Percentiles rank a stretch among this genome's conserved stretches.
phyloP scores from a whole-genome alignment of 2,888 invertebrate species.

The Bruchidius siliquastri region DNA sequence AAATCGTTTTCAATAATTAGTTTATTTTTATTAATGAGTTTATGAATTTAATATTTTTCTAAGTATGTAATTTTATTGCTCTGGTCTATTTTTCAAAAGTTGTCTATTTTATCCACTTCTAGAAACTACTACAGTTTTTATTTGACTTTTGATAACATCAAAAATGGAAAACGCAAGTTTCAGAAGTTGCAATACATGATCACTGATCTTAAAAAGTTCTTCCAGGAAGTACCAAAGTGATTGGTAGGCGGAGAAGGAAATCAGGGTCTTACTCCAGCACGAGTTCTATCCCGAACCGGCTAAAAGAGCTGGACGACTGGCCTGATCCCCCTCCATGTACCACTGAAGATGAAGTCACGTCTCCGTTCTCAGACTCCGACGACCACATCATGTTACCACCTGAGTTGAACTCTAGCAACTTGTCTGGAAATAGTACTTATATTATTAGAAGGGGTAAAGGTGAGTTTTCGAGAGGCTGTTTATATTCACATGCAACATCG shows the following conservation, averaged over 20 bases:
- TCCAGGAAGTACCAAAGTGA: slow-evolving; percentile 41
- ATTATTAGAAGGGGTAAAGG: slow-evolving; percentile 66
- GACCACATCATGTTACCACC: slow-evolving; percentile 39
- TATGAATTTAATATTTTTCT: no score
- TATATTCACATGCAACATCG: not conserved
- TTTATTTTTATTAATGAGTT: no score
- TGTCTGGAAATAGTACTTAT: slow-evolving; percentile 70
- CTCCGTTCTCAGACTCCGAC: slow-evolving; percentile 64
- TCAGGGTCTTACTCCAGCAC: slow-evolving; percentile 60
- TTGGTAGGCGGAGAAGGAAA: slow-evolving; percentile 36
- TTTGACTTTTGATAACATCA: no score
- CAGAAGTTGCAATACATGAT: slow-evolving; percentile 60
- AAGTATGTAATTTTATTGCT: no score
- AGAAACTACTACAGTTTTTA: no score
- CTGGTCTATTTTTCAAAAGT: no score
- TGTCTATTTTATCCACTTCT: no score
- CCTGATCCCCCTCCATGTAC: slow-evolving; percentile 68
- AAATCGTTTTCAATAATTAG: no score
- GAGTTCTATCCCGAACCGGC: slow-evolving; percentile 66
- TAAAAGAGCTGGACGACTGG: slow-evolving; percentile 69
- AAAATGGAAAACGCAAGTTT: no score
- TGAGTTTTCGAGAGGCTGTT: not conserved
- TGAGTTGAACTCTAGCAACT: slow-evolving; percentile 45
- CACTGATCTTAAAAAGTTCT: slow-evolving; percentile 15
- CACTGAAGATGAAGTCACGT: slow-evolving; percentile 63